Conservation (phyloP, 1,140 invertebrate genomes). For the Argopecten irradians region DNA sequence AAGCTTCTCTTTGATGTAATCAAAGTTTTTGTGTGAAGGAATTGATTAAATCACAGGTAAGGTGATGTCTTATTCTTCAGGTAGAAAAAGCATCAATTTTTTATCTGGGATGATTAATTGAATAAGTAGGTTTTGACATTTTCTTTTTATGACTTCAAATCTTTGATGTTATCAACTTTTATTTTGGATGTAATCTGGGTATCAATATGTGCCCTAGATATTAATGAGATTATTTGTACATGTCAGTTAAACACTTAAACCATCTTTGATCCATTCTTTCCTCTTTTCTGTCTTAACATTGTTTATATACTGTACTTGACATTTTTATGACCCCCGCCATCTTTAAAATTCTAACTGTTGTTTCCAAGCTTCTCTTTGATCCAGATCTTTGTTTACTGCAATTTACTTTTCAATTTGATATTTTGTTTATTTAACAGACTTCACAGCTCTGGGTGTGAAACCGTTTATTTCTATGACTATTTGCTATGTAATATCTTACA, state of each 20-base stretch:
- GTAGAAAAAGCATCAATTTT: not conserved
- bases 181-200: not conserved
- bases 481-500: not conserved
- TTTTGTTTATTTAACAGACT: not conserved
- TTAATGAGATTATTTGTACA: not conserved
- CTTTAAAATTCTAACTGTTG: not conserved
- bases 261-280: not conserved
- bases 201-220: not conserved
- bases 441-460: not conserved
- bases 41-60: not conserved
- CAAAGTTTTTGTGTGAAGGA: not conserved
- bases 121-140: not conserved
- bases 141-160: not conserved
- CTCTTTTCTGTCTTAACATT: not conserved
- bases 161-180: not conserved
- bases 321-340: not conserved
- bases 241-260: not conserved
- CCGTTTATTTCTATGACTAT: not conserved
- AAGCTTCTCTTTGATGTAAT: not conserved
- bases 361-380: constrained; percentile 10
- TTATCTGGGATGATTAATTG: not conserved
- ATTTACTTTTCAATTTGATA: not conserved
- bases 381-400: not conserved
- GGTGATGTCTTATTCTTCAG: not conserved
- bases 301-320: too few relatives aligned